Evolutionary conservation across 2,113 vertebrate species (phyloP), one percentile per base, ranked within the genome.

Genomic region (Columba janthina): DNA sequence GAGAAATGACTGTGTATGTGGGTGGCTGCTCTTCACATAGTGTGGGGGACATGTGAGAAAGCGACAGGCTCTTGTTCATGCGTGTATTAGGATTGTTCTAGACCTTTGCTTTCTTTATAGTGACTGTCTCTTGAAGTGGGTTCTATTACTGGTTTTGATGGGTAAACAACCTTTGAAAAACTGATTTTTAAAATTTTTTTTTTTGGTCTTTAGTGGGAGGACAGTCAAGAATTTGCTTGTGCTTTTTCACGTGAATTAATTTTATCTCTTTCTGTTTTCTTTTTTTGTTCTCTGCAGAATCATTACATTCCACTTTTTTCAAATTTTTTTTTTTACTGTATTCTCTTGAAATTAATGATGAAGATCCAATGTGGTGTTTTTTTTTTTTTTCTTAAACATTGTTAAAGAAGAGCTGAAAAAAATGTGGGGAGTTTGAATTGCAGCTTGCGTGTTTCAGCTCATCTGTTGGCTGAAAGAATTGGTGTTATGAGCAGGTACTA

Each of bases 61-160:
- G 12, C 0, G 4, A 6, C 10, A 12, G 12, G 6, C 4, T 4
- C 5, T 9, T 72, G 50, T 58, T 76, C 7, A 1, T 69, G 2
- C 57, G 51, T 11, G 5, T 36, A 26, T 21, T n/a, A 48, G 17
- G 46, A 7, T 62, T 78, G 18, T 56, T 77, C 8, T 54, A 40
- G 58, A 38, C 2, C 2, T 86, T 56, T 72, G 6, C 15, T 51
- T 66, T n/a, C 24, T 42, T 84, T 51, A 28, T 60, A 22, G 14
- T n/a, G 8, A 22, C 5, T 54, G 16, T 51, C 38, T 73, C 5
- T 2, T 34, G 10, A 65, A 65, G 11, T 73, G 21, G 36, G 2
- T 2, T 70, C 19, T 75, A 0, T 65, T 62, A 53, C 42, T 78
- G 4, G 11, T 75, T 81, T n/a, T 86, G 25, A 16, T 91, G 19